Evolutionary conservation across 2,797 vertebrate genomes (phyloP), one percentile per base, ranked within the genome.

Genomic region (Alectoris magna): DNA sequence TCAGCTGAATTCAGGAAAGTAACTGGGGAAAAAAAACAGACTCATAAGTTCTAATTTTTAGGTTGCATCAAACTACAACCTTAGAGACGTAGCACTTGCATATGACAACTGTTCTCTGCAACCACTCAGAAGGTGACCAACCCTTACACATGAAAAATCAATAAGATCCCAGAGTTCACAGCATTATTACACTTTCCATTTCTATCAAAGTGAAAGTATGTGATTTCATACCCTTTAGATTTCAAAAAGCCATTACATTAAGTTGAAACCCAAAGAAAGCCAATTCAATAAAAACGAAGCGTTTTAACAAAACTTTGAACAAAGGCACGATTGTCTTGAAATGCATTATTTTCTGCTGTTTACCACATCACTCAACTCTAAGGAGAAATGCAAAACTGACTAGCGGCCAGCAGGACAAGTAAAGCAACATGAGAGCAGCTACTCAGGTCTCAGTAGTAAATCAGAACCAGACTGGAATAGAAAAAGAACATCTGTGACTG

Each of bases 141-240:
- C 44, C 63, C 51, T 53, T 55, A 80, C 51, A 49, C 74, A 43
- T 2, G 0, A 56, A 68, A 68, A 82, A 91, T 87, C 85, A 86
- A 60, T 31, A 87, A 62, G 39, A 93, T 67, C 55, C 93, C 84
- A 38, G 77, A 92, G 89, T 89, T 95, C 88, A 95, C 53, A 92
- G 68, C 24, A 55, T 86, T 89, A 86, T 82, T 85, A 77, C 66
- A 79, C 84, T 96, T 90, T 79, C 90, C 84, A 71, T 96, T 97
- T 96, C 92, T 84, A 66, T 46, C 60, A 38, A 4, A 76, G 81
- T 44, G 46, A 22, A 93, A 92, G 56, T 60, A 86, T 51, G 63
- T 70, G 91, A 91, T 90, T 78, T 83, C 58, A 43, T 63, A 75
- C 31, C 62, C 88, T 90, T 23, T 23, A 70, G 76, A 93, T 69